phyloP scores from a whole-genome alignment of 2,113 vertebrate species.

The Bubo bubo region DNA sequence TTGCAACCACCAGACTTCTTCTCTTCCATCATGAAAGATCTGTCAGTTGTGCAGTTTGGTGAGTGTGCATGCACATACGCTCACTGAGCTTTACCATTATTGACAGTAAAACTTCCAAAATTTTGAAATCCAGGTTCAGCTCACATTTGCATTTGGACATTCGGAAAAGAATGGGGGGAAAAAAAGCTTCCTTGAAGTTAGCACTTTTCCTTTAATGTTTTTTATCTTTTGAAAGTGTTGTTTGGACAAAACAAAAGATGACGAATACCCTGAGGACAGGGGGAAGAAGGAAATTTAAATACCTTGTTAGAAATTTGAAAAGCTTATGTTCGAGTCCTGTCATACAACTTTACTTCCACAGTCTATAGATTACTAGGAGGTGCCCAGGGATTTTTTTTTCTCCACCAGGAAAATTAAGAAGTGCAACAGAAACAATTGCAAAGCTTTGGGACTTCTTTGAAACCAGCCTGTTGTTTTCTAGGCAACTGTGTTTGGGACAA shows the following conservation, averaged over 20 bases:
- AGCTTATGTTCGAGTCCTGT: fast-evolving
- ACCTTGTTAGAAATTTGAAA: not conserved
- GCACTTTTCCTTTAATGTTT: not conserved
- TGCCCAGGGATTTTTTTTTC: not conserved
- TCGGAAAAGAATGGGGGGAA: not conserved
- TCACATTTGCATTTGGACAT: not conserved
- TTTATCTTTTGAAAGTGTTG: not conserved
- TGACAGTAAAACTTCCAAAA: not conserved
- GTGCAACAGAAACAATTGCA: not conserved
- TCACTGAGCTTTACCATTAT: not conserved
- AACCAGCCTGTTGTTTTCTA: not conserved
- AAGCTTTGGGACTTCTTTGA: not conserved
- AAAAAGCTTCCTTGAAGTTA: not conserved
- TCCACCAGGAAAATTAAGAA: not conserved
- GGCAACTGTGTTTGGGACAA: not conserved
- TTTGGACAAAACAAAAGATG: not conserved
- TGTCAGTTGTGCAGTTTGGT: not conserved
- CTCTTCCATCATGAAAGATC: not conserved
- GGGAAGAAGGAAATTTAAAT: not conserved
- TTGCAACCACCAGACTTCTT: not conserved
- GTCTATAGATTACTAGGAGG: not conserved
- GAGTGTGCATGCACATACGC: not conserved
- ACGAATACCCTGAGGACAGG: not conserved
- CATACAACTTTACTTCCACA: not conserved
- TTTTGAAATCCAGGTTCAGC: not conserved